Evolutionary conservation across 2,888 invertebrate species (phyloP).

Genomic region (Ophraella communa): DNA sequence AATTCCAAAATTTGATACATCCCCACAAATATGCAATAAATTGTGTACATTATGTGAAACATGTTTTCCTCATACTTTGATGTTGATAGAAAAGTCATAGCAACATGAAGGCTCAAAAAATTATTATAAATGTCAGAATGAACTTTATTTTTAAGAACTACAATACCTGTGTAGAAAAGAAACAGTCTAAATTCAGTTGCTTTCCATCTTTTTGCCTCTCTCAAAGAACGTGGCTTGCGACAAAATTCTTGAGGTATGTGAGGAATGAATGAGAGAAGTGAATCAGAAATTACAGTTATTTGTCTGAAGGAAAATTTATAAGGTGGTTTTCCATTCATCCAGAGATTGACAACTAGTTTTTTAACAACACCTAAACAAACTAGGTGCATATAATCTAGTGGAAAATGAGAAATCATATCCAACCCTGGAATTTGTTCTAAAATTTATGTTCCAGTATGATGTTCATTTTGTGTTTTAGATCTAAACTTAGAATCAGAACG

Average conservation of each 20-base stretch:
- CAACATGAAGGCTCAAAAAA: slow-evolving; percentile 21
- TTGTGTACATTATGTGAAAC: slow-evolving; percentile 22
- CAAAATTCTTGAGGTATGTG: slow-evolving; percentile 17
- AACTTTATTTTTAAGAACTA: slow-evolving; percentile 16
- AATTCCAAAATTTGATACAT: slow-evolving; percentile 14
- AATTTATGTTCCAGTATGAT: slow-evolving; percentile 13
- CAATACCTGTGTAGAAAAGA: slow-evolving; percentile 20
- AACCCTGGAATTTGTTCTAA: slow-evolving; percentile 9
- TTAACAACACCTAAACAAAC: slow-evolving; percentile 27
- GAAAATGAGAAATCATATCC: slow-evolving; percentile 20
- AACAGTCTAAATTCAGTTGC: slow-evolving; percentile 22
- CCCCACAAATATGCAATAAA: slow-evolving; percentile 17
- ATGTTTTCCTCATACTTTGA: slow-evolving; percentile 2
- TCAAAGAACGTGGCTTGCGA: slow-evolving; percentile 8
- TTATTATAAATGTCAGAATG: slow-evolving; percentile 11
- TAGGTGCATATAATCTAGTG: slow-evolving; percentile 23
- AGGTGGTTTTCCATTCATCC: slow-evolving; percentile 20
- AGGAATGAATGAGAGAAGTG: background rate
- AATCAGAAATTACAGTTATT: slow-evolving; percentile 11
- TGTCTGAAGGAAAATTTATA: slow-evolving; percentile 19
- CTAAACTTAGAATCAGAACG: slow-evolving; percentile 17
- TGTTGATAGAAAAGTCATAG: slow-evolving; percentile 16
- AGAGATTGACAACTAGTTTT: slow-evolving; percentile 20
- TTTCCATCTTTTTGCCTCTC: slow-evolving; percentile 13
- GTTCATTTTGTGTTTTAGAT: slow-evolving; percentile 9